Evolutionary conservation across 2,113 vertebrate genomes (phyloP), one percentile per base, ranked within the genome.

Genomic region (Prochilodus magdalenae): DNA sequence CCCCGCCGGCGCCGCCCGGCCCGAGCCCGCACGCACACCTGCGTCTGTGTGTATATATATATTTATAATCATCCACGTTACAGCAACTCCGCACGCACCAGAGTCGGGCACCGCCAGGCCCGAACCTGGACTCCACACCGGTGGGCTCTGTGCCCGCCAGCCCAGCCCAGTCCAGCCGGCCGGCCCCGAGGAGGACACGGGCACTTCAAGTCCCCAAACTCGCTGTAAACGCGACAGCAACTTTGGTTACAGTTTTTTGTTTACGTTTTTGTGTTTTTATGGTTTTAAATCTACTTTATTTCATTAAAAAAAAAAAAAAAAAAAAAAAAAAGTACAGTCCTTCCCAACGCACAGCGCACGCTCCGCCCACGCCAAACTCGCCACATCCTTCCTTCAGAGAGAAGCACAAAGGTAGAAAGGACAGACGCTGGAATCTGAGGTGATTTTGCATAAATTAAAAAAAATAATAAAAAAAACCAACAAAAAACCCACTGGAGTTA

Each of bases 391-490:
- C 94, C 95, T 93, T 95, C 81, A 90, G 94, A 95, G 94, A 96
- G 95, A 96, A 96, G 95, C 94, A 94, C 1, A 44, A 95, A 60
- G 95, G 91, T 91, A 95, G 82, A 90, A 90, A 94, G 95, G 93
- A 72, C 92, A 95, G 94, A 96, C 94, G 96, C 96, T 97, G 97
- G 96, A 97, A 97, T 98, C 95, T 95, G 95, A 98, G 97, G 96
- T 98, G 97, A 96, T 97, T 99, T 98, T 98, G 97, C 97, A 98
- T 98, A 98, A 98, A 99, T 98, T 92, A 98, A 96, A 93, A 88
- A 89, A 86, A 86, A 85, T 7, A n/a, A n/a, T n/a, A n/a, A n/a
- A 75, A 75, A 72, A 95, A 94, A 93, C 94, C 10, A 33, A 65
- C 0, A 15, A 65, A 33, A 65, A 30, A 30, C 29, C 15, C 2